Percentiles rank a stretch among this genome's conserved stretches.
Conservation (phyloP, 1,140 invertebrate genomes). For the Marisa cornuarietis region DNA sequence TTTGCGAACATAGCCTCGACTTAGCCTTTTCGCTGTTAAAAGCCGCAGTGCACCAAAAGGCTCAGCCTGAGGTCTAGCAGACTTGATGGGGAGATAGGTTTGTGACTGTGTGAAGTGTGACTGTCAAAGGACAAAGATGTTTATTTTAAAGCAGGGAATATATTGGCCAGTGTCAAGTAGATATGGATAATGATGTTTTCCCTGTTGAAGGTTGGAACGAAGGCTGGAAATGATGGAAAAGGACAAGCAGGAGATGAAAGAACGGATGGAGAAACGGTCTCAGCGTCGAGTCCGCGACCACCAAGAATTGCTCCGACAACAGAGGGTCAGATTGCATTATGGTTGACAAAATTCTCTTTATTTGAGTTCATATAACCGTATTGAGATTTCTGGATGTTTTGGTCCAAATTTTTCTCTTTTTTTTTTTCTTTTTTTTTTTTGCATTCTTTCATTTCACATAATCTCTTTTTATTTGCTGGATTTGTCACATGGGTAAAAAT, state of each 20-base stretch:
- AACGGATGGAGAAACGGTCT: conserved; percentile 49
- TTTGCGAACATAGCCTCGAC: too few relatives aligned
- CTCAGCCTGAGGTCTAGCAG: neutral
- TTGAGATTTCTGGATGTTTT: too few relatives aligned
- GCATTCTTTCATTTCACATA: too few relatives aligned
- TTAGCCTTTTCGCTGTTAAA: too few relatives aligned
- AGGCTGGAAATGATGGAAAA: conserved; percentile 61
- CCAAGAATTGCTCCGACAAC: conserved; percentile 57
- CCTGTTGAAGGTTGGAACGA: conserved; percentile 50
- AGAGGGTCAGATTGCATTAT: conserved; percentile 48
- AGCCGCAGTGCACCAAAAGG: neutral
- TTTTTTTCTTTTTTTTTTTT: too few relatives aligned
- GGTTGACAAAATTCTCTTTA: neutral
- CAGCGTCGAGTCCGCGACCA: conserved; percentile 56
- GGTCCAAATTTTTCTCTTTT: too few relatives aligned
- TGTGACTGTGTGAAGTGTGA: too few relatives aligned
- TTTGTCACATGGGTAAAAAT: too few relatives aligned
- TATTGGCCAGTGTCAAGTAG: too few relatives aligned
- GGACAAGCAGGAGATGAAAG: conserved; percentile 57
- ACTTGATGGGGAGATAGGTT: neutral
- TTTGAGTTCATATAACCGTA: neutral
- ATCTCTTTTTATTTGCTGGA: too few relatives aligned
- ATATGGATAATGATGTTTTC: neutral
- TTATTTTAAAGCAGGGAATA: too few relatives aligned
- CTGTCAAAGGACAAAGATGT: too few relatives aligned